A percentile compares a stretch with the other conserved stretches of the same genome.
phyloP scores from a whole-genome alignment of 2,797 vertebrate genomes.

The Chromobotia macracanthus region DNA sequence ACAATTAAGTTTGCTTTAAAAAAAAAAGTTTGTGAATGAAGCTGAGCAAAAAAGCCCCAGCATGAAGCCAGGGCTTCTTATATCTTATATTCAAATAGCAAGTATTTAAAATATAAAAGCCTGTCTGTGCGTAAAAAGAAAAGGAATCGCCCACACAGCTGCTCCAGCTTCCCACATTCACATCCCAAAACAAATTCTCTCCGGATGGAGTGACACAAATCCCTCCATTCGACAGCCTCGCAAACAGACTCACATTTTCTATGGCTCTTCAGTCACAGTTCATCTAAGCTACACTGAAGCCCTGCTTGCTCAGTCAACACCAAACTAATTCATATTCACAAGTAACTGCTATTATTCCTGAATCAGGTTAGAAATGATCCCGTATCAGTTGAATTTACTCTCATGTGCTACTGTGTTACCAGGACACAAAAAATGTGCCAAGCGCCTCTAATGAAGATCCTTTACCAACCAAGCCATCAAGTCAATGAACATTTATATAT shows the following conservation, averaged over 20 bases:
- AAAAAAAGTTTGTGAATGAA: slow-evolving; percentile 32
- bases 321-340: slow-evolving; percentile 18
- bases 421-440: not conserved
- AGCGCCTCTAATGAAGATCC: not conserved
- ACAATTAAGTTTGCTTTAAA: not conserved
- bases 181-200: slow-evolving; percentile 43
- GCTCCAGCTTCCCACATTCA: slow-evolving; percentile 39
- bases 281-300: not conserved
- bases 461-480: not conserved
- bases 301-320: not conserved
- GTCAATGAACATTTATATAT: not conserved
- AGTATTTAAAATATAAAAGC: slow-evolving; percentile 25
- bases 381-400: not conserved
- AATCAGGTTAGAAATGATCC: slow-evolving; percentile 11
- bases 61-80: not conserved
- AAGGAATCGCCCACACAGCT: slow-evolving; percentile 45
- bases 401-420: slow-evolving; percentile 11
- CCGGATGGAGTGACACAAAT: slow-evolving; percentile 38
- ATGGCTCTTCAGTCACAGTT: slow-evolving; percentile 26
- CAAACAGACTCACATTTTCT: slow-evolving; percentile 2
- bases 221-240: slow-evolving; percentile 16
- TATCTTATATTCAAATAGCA: slow-evolving; percentile 13
- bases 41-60: slow-evolving; percentile 15
- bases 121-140: slow-evolving; percentile 25
- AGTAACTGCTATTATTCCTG: slow-evolving; percentile 5